Conservation (phyloP, 2,888 invertebrate species). For the Drosophila mimetica region DNA sequence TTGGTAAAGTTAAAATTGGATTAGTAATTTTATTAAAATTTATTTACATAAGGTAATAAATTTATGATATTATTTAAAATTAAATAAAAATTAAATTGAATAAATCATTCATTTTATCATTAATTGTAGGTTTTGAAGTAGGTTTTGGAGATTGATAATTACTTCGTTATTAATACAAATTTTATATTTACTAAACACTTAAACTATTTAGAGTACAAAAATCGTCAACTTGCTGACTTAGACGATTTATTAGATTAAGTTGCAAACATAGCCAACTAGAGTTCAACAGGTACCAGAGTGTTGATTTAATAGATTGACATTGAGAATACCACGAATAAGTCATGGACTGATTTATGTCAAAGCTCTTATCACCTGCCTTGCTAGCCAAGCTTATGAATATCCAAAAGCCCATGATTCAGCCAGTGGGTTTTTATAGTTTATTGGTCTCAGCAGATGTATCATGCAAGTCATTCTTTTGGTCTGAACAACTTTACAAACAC, state of each 20-base stretch:
- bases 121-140: no score
- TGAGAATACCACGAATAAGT: constrained; percentile 11
- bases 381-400: constrained; percentile 10
- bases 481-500: no score
- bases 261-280: neutral
- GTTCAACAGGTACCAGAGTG: constrained; percentile 3
- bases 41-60: no score
- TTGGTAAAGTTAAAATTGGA: neutral
- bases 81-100: neutral
- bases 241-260: neutral
- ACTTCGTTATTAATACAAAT: no score
- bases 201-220: neutral
- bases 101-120: neutral
- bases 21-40: neutral
- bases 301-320: constrained; percentile 22
- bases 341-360: constrained; percentile 9
- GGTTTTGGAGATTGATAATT: neutral
- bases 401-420: constrained; percentile 14
- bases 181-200: no score
- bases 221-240: neutral
- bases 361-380: constrained; percentile 12
- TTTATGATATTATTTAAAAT: no score
- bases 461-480: no score
- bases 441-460: neutral
- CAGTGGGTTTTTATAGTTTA: constrained; percentile 11